A percentile compares a stretch with the other conserved stretches of the same genome.
These are phyloP conservation scores for Tympanoctomys barrerae DNA, from an alignment of 2,797 vertebrate species.

Conservation along the genomic window DNA sequence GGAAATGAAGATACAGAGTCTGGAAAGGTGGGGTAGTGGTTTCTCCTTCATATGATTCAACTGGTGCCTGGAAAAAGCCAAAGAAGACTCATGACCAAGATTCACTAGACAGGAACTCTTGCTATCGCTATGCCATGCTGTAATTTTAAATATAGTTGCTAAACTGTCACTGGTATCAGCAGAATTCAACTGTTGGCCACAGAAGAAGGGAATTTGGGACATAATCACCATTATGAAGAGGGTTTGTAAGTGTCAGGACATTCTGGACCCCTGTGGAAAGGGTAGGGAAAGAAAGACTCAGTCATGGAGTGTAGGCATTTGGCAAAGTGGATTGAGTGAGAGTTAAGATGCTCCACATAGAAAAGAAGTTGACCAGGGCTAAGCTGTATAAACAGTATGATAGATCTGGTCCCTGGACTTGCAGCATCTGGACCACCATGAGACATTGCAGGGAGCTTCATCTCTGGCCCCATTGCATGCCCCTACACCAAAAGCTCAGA, in stretches of 20 bases:
- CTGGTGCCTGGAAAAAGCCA: not conserved
- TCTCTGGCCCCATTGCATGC: not conserved
- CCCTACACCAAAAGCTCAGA: not conserved
- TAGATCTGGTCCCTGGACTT: not conserved
- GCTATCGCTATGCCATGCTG: not conserved
- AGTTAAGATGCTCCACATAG: not conserved
- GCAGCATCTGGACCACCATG: not conserved
- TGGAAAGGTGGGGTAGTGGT: not conserved
- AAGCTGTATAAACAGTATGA: not conserved
- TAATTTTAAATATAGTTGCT: constrained; percentile 3
- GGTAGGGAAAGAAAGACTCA: not conserved
- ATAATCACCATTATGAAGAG: not conserved
- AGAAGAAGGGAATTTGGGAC: not conserved
- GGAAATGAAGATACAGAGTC: not conserved
- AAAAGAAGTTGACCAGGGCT: not conserved
- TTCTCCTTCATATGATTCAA: not conserved
- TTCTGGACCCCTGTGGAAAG: not conserved
- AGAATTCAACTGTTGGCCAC: not conserved
- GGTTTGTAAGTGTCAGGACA: not conserved
- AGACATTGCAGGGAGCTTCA: not conserved
- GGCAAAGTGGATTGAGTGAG: not conserved
- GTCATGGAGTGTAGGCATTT: not conserved
- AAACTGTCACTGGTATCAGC: not conserved
- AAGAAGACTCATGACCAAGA: not conserved
- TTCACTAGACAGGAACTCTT: not conserved